These are phyloP conservation scores for Sarcophaga subvicina DNA, from an alignment of 2,888 invertebrate genomes.

Conservation along the genomic window DNA sequence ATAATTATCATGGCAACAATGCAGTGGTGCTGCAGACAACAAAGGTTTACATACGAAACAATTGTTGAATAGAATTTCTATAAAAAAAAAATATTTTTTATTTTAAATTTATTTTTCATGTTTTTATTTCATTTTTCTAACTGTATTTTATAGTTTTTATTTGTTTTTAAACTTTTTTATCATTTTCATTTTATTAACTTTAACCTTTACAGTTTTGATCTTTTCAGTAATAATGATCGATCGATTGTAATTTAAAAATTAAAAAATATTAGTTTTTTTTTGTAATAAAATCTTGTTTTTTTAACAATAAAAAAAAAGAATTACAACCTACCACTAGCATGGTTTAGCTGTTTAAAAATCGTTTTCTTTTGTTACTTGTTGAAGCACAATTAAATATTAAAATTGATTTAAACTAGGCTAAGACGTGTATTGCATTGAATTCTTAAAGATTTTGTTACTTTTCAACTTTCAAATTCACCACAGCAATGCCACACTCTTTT, in stretches of 20 bases:
- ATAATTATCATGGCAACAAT: too few relatives aligned
- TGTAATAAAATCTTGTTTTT: slow-evolving; percentile 19
- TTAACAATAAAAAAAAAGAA: slow-evolving; percentile 1
- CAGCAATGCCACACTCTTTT: slow-evolving; percentile 19
- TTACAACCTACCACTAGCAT: slow-evolving; percentile 62
- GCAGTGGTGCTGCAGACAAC: background rate
- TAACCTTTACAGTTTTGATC: slow-evolving; percentile 58
- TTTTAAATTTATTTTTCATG: slow-evolving; percentile 28
- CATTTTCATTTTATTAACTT: slow-evolving; percentile 51
- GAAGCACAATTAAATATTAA: background rate
- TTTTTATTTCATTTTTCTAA: background rate
- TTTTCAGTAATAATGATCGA: slow-evolving; percentile 25
- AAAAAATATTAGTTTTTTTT: background rate
- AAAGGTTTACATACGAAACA: background rate
- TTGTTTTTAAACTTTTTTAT: background rate
- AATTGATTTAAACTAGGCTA: slow-evolving; percentile 7
- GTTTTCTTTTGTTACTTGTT: slow-evolving; percentile 17
- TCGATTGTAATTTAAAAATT: slow-evolving; percentile 37
- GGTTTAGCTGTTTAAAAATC: slow-evolving; percentile 22
- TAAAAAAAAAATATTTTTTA: background rate
- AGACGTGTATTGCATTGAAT: slow-evolving; percentile 43
- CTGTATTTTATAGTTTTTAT: background rate
- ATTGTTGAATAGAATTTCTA: background rate
- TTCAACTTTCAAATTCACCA: slow-evolving; percentile 52
- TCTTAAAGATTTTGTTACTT: slow-evolving; percentile 38